A percentile compares a stretch with the other conserved stretches of the same genome.
Evolutionary conservation across 30 jellyfish, hydroid and myxozoan species (phyloP).

Genomic region (Turritopsis dohrnii): DNA sequence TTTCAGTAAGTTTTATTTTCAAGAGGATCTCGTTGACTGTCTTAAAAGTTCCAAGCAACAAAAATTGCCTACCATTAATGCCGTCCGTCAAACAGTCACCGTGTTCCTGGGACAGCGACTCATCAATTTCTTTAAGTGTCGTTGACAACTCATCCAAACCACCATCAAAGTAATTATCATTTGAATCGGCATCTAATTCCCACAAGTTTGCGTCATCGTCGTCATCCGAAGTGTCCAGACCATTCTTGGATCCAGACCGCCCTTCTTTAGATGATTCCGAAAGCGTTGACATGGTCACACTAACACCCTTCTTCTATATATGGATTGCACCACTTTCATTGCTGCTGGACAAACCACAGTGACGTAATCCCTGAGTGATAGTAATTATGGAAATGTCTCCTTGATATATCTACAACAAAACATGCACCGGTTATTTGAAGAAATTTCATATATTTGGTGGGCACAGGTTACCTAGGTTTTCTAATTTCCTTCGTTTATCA

Average conservation of each 20-base stretch:
- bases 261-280: neutral
- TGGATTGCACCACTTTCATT: too few species aligned
- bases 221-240: neutral
- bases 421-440: too few species aligned
- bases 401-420: too few species aligned
- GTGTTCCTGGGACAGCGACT: neutral
- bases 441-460: too few species aligned
- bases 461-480: too few species aligned
- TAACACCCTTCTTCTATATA: neutral
- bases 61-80: neutral
- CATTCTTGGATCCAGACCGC: neutral
- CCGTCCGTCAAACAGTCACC: neutral
- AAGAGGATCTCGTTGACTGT: too few species aligned
- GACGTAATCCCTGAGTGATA: neutral
- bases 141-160: neutral
- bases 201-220: neutral
- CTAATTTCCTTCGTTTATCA: too few species aligned
- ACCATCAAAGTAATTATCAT: neutral
- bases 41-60: neutral
- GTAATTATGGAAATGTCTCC: too few species aligned
- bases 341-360: too few species aligned
- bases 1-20: neutral
- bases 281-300: too few species aligned
- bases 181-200: neutral
- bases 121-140: slow-evolving; percentile 11